Evolutionary conservation across 2,888 invertebrate species (phyloP).

Genomic region (Enchytraeus crypticus): DNA sequence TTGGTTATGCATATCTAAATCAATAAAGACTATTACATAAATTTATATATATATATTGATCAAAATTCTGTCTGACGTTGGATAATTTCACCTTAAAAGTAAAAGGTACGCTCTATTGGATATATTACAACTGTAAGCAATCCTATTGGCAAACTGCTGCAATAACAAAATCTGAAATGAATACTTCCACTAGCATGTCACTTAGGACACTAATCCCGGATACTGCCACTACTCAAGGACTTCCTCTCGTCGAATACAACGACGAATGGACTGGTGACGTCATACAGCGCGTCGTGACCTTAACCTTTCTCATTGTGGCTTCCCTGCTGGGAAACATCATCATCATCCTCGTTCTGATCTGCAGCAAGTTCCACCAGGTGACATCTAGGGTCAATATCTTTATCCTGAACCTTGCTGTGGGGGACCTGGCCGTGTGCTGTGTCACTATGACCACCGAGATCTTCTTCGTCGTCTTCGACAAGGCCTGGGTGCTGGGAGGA

Average conservation of each 20-base stretch:
- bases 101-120: too few relatives aligned
- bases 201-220: too few relatives aligned
- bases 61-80: too few relatives aligned
- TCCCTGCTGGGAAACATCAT: conserved; percentile 44
- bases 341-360: conserved; percentile 46
- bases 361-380: conserved; percentile 42
- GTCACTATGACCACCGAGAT: conserved; percentile 51
- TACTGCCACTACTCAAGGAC: too few relatives aligned
- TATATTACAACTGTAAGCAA: too few relatives aligned
- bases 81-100: too few relatives aligned
- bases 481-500: conserved; percentile 48
- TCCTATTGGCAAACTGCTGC: too few relatives aligned
- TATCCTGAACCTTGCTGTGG: conserved; percentile 49
- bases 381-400: conserved; percentile 50
- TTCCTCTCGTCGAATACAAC: conserved; percentile 11
- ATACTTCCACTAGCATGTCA: too few relatives aligned
- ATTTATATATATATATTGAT: too few relatives aligned
- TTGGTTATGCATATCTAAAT: too few relatives aligned
- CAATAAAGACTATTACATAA: too few relatives aligned
- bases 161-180: too few relatives aligned
- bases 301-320: conserved; percentile 43
- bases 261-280: conserved; percentile 46
- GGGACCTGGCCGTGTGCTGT: conserved; percentile 48
- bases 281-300: conserved; percentile 46
- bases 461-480: conserved; percentile 48